Evolutionary conservation across 2,797 vertebrate genomes (phyloP), one percentile per base, ranked within the genome.

Genomic region (Eulemur coronatus): DNA sequence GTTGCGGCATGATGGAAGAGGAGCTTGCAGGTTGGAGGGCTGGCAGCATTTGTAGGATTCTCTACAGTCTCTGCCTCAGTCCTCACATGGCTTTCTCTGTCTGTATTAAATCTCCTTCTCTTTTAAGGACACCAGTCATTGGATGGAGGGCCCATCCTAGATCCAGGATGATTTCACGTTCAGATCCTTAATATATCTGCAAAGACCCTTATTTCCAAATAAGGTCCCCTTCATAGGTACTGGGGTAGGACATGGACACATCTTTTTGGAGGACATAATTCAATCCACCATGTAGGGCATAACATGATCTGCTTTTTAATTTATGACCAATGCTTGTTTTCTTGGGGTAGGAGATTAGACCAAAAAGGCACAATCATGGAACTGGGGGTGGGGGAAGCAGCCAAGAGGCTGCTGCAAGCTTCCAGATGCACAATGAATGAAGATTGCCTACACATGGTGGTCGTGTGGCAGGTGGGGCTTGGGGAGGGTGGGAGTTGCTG

Each of bases 271-370:
- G 57, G 43, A 63, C 13, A 24, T 4, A 69, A 4, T 86, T 84
- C 12, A 35, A 30, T 7, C 20, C 38, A 24, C 8, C n/a, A 30
- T 65, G 43, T 0, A 63, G 24, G 17, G 28, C 52, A 70, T 61
- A 38, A n/a, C n/a, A 28, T 20, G 48, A 35, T 46, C n/a, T 41
- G 13, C 13, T 52, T 96, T 86, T 86, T 61, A 88, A 78, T 20
- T 69, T 59, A 84, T 82, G 43, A 82, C 43, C 24, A 35, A 5
- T 57, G 46, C 69, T 43, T 91, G 3, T 18, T 93, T 79, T 52
- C 65, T 73, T 72, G 15, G 7, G 15, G 63, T n/a, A 57, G 50
- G 18, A 46, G 52, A 63, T 14, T 38, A 38, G 48, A 73, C 14
- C 2, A 3, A 69, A 50, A 67, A 78, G 4, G 20, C 14, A 41